phyloP scores from a whole-genome alignment of 2,888 invertebrate species.

The Scaptomyza parva region DNA sequence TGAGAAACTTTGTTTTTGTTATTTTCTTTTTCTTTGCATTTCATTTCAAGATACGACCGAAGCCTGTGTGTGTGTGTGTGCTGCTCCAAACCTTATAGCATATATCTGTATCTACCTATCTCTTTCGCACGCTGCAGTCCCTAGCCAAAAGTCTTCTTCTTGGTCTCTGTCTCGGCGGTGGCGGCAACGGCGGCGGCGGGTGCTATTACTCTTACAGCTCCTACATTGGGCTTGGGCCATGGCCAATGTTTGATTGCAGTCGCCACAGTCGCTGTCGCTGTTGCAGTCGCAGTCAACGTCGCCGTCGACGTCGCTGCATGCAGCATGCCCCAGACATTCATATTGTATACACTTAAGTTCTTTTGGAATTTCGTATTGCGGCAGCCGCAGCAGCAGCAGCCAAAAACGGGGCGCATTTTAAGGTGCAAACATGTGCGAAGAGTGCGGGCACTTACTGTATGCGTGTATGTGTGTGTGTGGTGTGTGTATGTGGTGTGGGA shows the following conservation, averaged over 20 bases:
- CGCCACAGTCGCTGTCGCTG: slow-evolving; percentile 28
- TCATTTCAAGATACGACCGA: slow-evolving; percentile 80
- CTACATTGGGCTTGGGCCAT: slow-evolving; percentile 68
- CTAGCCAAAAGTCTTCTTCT: slow-evolving; percentile 47
- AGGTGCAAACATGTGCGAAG: slow-evolving; percentile 48
- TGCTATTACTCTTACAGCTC: slow-evolving; percentile 72
- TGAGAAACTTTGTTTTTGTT: slow-evolving; percentile 84
- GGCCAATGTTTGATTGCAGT: slow-evolving; percentile 69
- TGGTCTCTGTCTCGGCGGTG: slow-evolving; percentile 11
- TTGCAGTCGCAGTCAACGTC: slow-evolving; percentile 5
- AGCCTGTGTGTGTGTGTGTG: slow-evolving; percentile 49
- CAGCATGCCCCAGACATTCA: slow-evolving; percentile 77
- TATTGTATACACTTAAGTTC: slow-evolving; percentile 77
- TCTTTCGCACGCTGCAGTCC: slow-evolving; percentile 33
- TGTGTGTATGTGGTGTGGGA: background rate
- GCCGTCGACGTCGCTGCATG: slow-evolving; percentile 34
- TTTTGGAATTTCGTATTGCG: slow-evolving; percentile 79
- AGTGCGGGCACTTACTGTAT: slow-evolving; percentile 9
- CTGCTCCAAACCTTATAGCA: slow-evolving; percentile 60
- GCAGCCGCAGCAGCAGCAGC: slow-evolving; percentile 68
- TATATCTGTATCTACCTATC: slow-evolving; percentile 26
- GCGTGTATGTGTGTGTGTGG: background rate
- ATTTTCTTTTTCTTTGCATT: slow-evolving; percentile 82
- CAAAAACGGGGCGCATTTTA: slow-evolving; percentile 58
- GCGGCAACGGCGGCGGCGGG: slow-evolving; percentile 32